A percentile compares a stretch with the other conserved stretches of the same genome.
Evolutionary conservation across 2,888 invertebrate genomes (phyloP).

Genomic region (Dasypolia templi): DNA sequence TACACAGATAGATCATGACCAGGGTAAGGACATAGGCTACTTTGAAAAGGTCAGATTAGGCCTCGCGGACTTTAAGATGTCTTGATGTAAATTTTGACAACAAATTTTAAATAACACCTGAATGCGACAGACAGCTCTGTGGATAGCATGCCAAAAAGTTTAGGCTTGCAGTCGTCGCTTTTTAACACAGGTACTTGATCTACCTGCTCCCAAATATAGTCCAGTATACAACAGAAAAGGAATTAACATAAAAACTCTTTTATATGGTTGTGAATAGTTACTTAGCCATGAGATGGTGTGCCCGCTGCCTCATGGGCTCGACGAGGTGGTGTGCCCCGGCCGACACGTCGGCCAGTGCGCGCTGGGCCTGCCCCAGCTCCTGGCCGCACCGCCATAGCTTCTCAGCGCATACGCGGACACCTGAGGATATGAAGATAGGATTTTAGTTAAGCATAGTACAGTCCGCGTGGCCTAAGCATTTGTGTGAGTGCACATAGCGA

Average conservation of each 20-base stretch:
- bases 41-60: no score
- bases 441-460: not conserved
- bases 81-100: not conserved
- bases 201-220: not conserved
- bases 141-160: not conserved
- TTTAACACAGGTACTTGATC: not conserved
- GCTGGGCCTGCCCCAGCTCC: constrained; percentile 93
- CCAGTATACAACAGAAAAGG: not conserved
- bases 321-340: constrained; percentile 87
- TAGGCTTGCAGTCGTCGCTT: not conserved
- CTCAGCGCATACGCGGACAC: constrained; percentile 92
- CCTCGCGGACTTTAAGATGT: no score
- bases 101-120: not conserved
- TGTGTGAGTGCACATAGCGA: no score
- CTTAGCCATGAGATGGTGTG: constrained; percentile 92
- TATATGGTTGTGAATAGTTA: constrained; percentile 67
- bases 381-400: constrained; percentile 92
- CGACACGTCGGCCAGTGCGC: constrained; percentile 93
- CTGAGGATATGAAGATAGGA: constrained; percentile 69
- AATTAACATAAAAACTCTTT: not conserved
- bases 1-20: no score
- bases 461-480: no score
- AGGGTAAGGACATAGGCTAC: no score
- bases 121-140: not conserved
- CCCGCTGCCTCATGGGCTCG: constrained; percentile 91